Conservation (phyloP, 2,888 invertebrate genomes). For the Balanococcus diminutus region DNA sequence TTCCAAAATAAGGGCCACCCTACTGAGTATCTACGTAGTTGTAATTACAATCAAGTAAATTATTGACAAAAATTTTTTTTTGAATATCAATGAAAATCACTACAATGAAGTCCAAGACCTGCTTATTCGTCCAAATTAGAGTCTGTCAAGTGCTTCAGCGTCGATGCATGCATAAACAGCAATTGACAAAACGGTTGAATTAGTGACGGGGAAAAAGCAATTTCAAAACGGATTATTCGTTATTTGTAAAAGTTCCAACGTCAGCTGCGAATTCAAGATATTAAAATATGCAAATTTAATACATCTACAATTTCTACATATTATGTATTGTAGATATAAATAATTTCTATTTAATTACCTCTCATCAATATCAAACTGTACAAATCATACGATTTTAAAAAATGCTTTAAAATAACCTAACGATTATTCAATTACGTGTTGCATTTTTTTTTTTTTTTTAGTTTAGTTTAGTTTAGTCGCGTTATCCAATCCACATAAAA, state of each 20-base stretch:
- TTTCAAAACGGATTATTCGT: neutral
- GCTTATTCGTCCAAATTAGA: too few species aligned
- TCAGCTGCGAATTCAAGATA: neutral
- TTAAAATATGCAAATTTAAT: neutral
- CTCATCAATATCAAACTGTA: neutral
- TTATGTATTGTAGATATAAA: neutral
- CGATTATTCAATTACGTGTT: neutral
- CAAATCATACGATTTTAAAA: neutral
- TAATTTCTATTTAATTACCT: neutral
- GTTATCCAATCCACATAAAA: too few species aligned
- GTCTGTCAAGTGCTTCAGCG: too few species aligned
- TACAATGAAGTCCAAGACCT: too few species aligned
- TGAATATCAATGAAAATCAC: too few species aligned
- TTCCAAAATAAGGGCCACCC: too few species aligned
- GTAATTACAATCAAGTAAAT: too few species aligned
- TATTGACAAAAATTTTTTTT: too few species aligned
- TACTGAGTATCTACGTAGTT: too few species aligned
- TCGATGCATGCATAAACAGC: too few species aligned
- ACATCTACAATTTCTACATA: neutral
- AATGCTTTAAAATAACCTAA: neutral
- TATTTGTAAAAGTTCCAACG: neutral
- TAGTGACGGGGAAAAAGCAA: too few species aligned
- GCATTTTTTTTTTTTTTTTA: neutral
- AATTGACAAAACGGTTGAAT: too few species aligned
- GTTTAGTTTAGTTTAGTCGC: neutral